These are phyloP conservation scores for Platycheirus albimanus DNA, from an alignment of 2,888 invertebrate genomes.

Conservation along the genomic window DNA sequence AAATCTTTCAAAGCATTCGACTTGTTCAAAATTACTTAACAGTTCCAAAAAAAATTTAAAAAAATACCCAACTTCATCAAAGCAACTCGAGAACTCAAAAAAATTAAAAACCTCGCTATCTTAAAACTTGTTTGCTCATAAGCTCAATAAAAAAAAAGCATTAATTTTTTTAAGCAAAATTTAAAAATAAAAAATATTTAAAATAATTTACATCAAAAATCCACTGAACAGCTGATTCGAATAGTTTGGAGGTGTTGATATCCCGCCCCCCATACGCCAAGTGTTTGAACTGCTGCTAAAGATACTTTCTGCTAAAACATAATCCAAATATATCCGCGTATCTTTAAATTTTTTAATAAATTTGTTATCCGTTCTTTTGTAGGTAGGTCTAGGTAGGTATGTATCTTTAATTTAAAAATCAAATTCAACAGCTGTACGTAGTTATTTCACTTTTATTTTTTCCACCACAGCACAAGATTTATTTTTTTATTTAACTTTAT, in stretches of 20 bases:
- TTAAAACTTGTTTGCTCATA: conserved; percentile 44
- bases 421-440: neutral
- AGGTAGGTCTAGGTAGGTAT: too few relatives aligned
- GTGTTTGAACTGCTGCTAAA: conserved; percentile 31
- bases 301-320: conserved; percentile 28
- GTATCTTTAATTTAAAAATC: too few relatives aligned
- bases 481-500: conserved; percentile 7
- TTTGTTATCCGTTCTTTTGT: conserved; percentile 30
- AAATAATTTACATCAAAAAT: conserved; percentile 72
- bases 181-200: conserved; percentile 20
- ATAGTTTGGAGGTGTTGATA: conserved; percentile 74
- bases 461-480: conserved; percentile 27
- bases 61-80: too few relatives aligned
- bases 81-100: too few relatives aligned
- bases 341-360: conserved; percentile 4
- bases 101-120: too few relatives aligned
- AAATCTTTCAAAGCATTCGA: too few relatives aligned
- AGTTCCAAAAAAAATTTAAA: too few relatives aligned
- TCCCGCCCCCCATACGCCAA: conserved; percentile 75
- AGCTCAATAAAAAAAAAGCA: conserved; percentile 35
- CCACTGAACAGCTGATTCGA: conserved; percentile 74
- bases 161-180: conserved; percentile 10
- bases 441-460: conserved; percentile 24
- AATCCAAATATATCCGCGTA: conserved; percentile 40
- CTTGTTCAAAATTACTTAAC: too few relatives aligned